Percentiles rank a stretch among this genome's conserved stretches.
Evolutionary conservation across 2,113 vertebrate species (phyloP).

Genomic region (Laticauda laticaudata): DNA sequence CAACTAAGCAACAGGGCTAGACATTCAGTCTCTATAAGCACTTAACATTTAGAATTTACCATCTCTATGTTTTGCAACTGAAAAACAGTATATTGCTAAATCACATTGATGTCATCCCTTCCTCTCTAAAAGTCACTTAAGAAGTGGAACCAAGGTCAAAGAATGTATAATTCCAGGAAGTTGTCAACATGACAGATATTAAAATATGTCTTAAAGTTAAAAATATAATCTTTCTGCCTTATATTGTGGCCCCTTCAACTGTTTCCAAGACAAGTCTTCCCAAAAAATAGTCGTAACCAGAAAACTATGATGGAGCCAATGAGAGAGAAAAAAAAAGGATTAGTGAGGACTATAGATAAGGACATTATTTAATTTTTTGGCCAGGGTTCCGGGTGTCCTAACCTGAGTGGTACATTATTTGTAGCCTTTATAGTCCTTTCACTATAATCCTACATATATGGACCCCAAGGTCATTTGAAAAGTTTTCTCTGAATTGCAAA

Average conservation of each 20-base stretch:
- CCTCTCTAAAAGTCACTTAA: neutral
- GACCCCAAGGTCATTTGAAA: neutral
- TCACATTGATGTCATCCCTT: neutral
- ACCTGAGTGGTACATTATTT: neutral
- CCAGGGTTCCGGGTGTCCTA: neutral
- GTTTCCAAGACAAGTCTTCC: neutral
- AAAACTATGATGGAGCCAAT: neutral
- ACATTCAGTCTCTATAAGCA: neutral
- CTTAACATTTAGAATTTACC: neutral
- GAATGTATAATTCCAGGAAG: slow-evolving; percentile 25
- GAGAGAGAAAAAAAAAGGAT: neutral
- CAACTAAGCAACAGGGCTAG: neutral
- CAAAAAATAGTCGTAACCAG: neutral
- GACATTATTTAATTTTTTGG: neutral
- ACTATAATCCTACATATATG: neutral
- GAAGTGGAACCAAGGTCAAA: slow-evolving; percentile 11
- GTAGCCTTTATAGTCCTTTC: neutral
- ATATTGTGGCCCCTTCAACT: neutral
- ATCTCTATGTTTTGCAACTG: neutral
- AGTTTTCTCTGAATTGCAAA: neutral
- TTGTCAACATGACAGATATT: slow-evolving; percentile 7
- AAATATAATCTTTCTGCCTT: slow-evolving; percentile 3
- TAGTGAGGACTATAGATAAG: neutral
- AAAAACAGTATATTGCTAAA: neutral
- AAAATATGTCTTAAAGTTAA: slow-evolving; percentile 16